Evolutionary conservation across 2,888 invertebrate species (phyloP).

Genomic region (Sisyra terminalis): DNA sequence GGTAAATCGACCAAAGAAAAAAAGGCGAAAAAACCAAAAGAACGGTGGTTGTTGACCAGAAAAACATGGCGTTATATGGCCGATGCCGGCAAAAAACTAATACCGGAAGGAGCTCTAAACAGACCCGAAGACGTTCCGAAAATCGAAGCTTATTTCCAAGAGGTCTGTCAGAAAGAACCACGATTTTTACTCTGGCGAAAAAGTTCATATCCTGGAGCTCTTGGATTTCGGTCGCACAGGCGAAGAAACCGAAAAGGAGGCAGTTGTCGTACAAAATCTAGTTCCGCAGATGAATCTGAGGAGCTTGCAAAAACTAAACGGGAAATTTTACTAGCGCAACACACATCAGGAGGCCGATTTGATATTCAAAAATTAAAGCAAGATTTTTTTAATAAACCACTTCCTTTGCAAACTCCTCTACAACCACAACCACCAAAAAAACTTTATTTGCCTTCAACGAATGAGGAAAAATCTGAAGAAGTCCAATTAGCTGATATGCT

Average conservation of each 20-base stretch:
- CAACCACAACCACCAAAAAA: slow-evolving; percentile 18
- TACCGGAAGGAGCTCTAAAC: slow-evolving; percentile 65
- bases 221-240: slow-evolving; percentile 36
- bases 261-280: slow-evolving; percentile 46
- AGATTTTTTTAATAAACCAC: slow-evolving; percentile 42
- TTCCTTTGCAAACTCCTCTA: slow-evolving; percentile 14
- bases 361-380: slow-evolving; percentile 50
- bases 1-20: slow-evolving; percentile 37
- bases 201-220: slow-evolving; percentile 62
- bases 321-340: slow-evolving; percentile 28
- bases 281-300: slow-evolving; percentile 47
- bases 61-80: slow-evolving; percentile 89
- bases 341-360: slow-evolving; percentile 43
- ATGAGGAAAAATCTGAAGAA: slow-evolving; percentile 31
- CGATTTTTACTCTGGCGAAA: slow-evolving; percentile 69
- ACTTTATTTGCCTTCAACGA: slow-evolving; percentile 15
- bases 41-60: slow-evolving; percentile 73
- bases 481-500: slow-evolving; percentile 43
- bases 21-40: slow-evolving; percentile 42
- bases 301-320: slow-evolving; percentile 30
- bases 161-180: slow-evolving; percentile 61
- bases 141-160: slow-evolving; percentile 71
- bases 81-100: slow-evolving; percentile 71
- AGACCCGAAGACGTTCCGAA: slow-evolving; percentile 60
- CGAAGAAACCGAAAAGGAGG: slow-evolving; percentile 44